A percentile compares a stretch with the other conserved stretches of the same genome.
Conservation (phyloP, 2,888 invertebrate species). For the Gnatocerus cornutus region DNA sequence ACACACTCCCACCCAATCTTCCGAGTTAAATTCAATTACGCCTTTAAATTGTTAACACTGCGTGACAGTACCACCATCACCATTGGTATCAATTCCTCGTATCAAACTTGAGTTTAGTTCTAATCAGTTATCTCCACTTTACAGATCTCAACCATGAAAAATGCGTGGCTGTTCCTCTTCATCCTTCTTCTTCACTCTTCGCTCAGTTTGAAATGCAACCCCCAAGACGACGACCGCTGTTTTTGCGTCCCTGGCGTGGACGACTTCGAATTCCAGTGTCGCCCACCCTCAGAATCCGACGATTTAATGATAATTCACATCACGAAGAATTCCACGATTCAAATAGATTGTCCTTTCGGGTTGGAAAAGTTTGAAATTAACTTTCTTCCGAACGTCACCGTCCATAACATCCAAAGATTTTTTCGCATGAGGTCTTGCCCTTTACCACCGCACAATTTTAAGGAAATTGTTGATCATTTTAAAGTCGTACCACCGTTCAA, state of each 20-base stretch:
- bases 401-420: slow-evolving; percentile 72
- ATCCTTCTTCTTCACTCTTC: background rate
- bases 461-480: slow-evolving; percentile 71
- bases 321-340: slow-evolving; percentile 42
- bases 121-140: slow-evolving; percentile 1
- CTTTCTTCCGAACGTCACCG: slow-evolving; percentile 72
- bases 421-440: slow-evolving; percentile 75
- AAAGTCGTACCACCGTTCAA: slow-evolving; percentile 47
- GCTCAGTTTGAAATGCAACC: slow-evolving; percentile 30
- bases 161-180: background rate
- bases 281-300: slow-evolving; percentile 31
- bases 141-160: slow-evolving; percentile 11
- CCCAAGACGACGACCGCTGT: slow-evolving; percentile 45
- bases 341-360: slow-evolving; percentile 52
- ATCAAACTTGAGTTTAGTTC: no score
- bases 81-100: no score
- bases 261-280: slow-evolving; percentile 58
- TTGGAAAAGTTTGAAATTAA: slow-evolving; percentile 65
- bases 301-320: slow-evolving; percentile 47
- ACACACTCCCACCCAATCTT: no score
- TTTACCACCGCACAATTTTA: slow-evolving; percentile 71
- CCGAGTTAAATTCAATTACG: no score
- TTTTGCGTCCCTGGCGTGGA: slow-evolving; percentile 47
- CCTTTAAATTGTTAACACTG: no score
- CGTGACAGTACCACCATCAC: no score